A percentile compares a stretch with the other conserved stretches of the same genome.
phyloP scores from a whole-genome alignment of 2,888 invertebrate species.

The Spicauda simplicius region DNA sequence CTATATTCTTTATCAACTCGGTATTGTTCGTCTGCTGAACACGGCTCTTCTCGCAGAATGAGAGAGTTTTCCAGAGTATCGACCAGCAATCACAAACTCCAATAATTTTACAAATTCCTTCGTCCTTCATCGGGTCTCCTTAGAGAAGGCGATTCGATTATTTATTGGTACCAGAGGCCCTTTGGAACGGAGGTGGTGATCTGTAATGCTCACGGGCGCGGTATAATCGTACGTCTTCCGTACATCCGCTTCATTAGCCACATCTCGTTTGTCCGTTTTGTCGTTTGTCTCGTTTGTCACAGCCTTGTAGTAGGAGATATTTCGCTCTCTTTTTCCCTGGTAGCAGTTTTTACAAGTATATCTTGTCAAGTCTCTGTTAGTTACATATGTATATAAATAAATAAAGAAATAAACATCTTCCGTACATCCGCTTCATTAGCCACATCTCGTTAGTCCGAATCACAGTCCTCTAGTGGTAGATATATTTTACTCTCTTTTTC shows the following conservation, averaged over 20 bases:
- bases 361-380: too few species aligned
- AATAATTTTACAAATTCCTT: too few species aligned
- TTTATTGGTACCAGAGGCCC: background rate
- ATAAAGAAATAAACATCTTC: conserved; percentile 11
- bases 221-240: conserved; percentile 9
- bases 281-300: too few species aligned
- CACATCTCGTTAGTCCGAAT: conserved; percentile 10
- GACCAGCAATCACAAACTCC: too few species aligned
- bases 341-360: too few species aligned
- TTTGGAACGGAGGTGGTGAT: background rate
- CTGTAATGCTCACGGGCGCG: conserved; percentile 11
- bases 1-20: too few species aligned
- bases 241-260: conserved; percentile 12
- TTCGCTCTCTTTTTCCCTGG: background rate
- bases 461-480: background rate
- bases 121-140: background rate
- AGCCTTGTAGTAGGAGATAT: background rate
- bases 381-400: too few species aligned
- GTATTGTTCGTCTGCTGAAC: too few species aligned
- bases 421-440: conserved; percentile 16
- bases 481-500: background rate
- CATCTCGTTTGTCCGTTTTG: conserved; percentile 14
- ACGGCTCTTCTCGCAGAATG: too few species aligned
- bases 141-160: background rate
- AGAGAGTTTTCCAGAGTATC: too few species aligned